These are phyloP conservation scores for Monochamus saltuarius DNA, from an alignment of 1,140 invertebrate genomes.

Conservation along the genomic window DNA sequence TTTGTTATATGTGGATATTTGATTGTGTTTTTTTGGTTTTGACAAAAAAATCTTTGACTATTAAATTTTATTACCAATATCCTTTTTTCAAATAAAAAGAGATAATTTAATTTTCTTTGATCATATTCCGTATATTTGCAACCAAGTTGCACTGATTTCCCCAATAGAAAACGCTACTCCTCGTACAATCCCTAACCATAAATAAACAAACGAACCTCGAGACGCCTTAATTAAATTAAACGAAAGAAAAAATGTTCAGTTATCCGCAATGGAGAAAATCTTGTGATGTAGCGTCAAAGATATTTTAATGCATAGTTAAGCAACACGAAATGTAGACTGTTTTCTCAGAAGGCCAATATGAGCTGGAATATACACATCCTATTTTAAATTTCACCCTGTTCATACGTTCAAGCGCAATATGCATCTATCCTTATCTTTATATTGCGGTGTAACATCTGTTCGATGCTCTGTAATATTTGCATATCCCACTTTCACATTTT, in stretches of 20 bases:
- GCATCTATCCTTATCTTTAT: constrained; percentile 21
- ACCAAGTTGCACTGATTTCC: too few relatives aligned
- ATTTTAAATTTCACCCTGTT: constrained; percentile 29
- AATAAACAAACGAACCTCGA: too few relatives aligned
- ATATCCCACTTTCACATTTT: constrained; percentile 12
- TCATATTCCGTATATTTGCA: too few relatives aligned
- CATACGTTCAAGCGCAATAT: constrained; percentile 30
- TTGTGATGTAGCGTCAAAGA: constrained; percentile 20
- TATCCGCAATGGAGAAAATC: constrained; percentile 16
- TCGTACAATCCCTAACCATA: too few relatives aligned
- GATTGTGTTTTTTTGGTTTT: too few relatives aligned
- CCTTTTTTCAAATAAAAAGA: too few relatives aligned
- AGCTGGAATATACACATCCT: constrained; percentile 32
- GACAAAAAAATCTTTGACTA: too few relatives aligned
- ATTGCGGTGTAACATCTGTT: constrained; percentile 24
- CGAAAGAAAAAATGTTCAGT: constrained; percentile 19
- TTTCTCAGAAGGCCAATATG: constrained; percentile 40
- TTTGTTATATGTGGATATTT: too few relatives aligned
- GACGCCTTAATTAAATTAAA: constrained; percentile 3
- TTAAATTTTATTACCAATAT: too few relatives aligned
- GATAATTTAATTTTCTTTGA: too few relatives aligned
- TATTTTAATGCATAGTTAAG: constrained; percentile 45
- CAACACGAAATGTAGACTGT: constrained; percentile 29
- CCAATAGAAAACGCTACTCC: too few relatives aligned
- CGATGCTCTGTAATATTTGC: constrained; percentile 20